phyloP scores from a whole-genome alignment of 2,797 vertebrate genomes.

The Bucorvus abyssinicus region DNA sequence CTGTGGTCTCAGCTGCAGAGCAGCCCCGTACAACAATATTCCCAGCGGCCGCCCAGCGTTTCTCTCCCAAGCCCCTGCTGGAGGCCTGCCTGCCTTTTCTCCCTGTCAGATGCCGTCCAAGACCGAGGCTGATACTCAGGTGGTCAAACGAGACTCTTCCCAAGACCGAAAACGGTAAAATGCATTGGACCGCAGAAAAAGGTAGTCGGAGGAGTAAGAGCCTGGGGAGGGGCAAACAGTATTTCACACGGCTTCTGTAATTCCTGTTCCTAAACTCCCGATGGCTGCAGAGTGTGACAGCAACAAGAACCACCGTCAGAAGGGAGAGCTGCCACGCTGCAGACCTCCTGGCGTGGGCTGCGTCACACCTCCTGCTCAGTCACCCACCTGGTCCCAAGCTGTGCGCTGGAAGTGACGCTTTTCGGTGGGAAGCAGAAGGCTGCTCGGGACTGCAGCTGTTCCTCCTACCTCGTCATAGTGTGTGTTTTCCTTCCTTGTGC shows the following conservation, averaged over 20 bases:
- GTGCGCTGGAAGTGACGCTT: neutral
- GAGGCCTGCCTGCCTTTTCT: neutral
- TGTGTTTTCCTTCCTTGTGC: neutral
- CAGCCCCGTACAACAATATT: fast-evolving
- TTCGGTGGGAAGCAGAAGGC: neutral
- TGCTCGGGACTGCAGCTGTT: neutral
- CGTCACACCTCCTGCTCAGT: neutral
- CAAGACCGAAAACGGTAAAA: neutral
- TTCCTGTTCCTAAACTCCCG: neutral
- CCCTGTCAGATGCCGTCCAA: neutral
- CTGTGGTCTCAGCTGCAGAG: neutral
- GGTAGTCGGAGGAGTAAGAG: neutral
- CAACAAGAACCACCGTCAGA: neutral
- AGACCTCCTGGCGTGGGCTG: neutral
- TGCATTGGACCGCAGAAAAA: neutral
- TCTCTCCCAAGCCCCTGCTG: neutral
- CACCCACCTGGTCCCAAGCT: neutral
- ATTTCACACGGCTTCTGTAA: neutral
- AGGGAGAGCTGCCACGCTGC: neutral
- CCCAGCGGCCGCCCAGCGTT: neutral
- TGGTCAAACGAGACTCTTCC: neutral
- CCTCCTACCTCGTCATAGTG: neutral
- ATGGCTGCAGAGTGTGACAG: neutral
- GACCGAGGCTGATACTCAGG: neutral
- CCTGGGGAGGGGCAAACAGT: neutral